Evolutionary conservation across 2,888 invertebrate species (phyloP), one percentile per base, ranked within the genome.

Genomic region (Apamea monoglypha): DNA sequence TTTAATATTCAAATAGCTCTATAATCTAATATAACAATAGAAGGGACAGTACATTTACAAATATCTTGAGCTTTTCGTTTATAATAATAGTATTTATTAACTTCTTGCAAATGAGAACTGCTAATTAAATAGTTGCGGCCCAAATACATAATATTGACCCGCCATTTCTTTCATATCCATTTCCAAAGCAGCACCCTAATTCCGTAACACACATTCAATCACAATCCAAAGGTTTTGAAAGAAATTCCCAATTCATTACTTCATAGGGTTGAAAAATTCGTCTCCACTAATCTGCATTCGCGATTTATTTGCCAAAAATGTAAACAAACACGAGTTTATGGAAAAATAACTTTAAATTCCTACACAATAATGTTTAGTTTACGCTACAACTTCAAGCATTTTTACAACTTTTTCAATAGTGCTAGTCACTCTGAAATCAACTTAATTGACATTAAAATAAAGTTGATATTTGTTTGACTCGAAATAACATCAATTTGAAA

Each of bases 1-100:
- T 83, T 66, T 85, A 83, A 47, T 83, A 50, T 2, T 78, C 44
- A 63, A 50, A 32, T 16, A 56, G 63, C 1, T 10, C 36, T 79
- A 36, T n/a, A 44, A 72, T 61, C 21, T 64, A 85, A 59, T 29
- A 36, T 25, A 84, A 63, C 32, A 72, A 61, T 8, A 6, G 7
- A 44, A 29, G 14, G 16, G 3, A 61, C 8, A 64, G 29, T 32
- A 53, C 36, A 63, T 77, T 63, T 44, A 81, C 21, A 83, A 53
- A 79, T 59, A 53, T 61, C 32, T 53, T 44, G 36, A 78, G 32
- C 64, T 56, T 70, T 67, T 44, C 2, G n/a, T 66, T 8, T 36
- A 2, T 53, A 56, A 25, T 56, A 25, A 36, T 36, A 50, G 7
- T 40, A n/a, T 40, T 56, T 44, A 7, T 8, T 6, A 32, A 29